Evolutionary conservation across 2,113 vertebrate genomes (phyloP).

Genomic region (Antechinus flavipes): DNA sequence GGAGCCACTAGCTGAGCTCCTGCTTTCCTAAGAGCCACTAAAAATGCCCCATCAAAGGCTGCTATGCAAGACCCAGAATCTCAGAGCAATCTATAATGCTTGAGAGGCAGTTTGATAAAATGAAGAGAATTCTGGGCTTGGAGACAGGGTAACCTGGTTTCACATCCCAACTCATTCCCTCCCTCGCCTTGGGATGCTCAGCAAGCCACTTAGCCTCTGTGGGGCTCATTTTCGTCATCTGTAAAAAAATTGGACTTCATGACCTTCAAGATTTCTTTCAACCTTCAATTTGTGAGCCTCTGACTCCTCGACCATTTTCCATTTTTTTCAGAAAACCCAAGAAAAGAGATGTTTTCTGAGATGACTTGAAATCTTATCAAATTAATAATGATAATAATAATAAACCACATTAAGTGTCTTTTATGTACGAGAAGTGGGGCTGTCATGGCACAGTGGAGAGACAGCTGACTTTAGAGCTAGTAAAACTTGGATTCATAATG

Average conservation of each 20-base stretch:
- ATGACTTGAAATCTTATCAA: neutral
- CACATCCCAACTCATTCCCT: neutral
- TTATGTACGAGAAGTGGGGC: neutral
- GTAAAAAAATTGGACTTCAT: neutral
- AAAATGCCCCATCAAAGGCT: neutral
- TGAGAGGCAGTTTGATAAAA: neutral
- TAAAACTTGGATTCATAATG: neutral
- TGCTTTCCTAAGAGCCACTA: neutral
- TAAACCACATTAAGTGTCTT: neutral
- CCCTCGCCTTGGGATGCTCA: neutral
- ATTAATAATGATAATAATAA: neutral
- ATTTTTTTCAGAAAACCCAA: neutral
- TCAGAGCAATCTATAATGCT: neutral
- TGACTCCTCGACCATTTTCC: neutral
- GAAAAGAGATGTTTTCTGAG: neutral
- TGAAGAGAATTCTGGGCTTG: neutral
- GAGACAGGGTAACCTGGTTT: neutral
- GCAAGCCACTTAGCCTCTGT: neutral
- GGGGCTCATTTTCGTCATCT: neutral
- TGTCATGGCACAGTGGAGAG: neutral
- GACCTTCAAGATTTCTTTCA: neutral
- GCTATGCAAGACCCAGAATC: neutral
- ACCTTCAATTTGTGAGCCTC: neutral
- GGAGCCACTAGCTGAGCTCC: neutral
- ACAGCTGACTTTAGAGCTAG: neutral